phyloP scores from a whole-genome alignment of 2,888 invertebrate species.

The Diplazon laetatorius region DNA sequence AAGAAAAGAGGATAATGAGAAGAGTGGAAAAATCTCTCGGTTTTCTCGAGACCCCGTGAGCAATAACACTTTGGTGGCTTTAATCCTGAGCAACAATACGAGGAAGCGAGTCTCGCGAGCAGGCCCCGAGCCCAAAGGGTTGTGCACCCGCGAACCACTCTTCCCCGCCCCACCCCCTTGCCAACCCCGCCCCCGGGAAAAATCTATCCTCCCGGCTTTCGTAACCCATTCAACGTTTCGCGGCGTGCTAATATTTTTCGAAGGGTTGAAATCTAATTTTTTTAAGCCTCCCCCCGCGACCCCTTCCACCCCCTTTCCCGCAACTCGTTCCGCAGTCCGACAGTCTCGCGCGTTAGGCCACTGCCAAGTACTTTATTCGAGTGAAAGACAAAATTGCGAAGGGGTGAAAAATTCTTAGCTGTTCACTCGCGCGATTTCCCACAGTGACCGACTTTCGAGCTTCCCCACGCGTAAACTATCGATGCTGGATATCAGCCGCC shows the following conservation, averaged over 20 bases:
- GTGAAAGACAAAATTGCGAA: constrained; percentile 17
- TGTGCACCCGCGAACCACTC: constrained; percentile 63
- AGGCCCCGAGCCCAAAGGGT: constrained; percentile 71
- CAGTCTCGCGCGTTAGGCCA: constrained; percentile 43
- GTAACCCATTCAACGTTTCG: constrained; percentile 58
- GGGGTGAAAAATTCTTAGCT: constrained; percentile 17
- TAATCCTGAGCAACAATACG: constrained; percentile 79
- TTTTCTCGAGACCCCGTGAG: constrained; percentile 69
- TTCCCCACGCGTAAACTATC: no score
- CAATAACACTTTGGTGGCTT: constrained; percentile 79
- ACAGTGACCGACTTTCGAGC: no score
- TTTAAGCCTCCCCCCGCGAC: constrained; percentile 71
- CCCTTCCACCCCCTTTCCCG: no score
- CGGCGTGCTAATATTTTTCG: constrained; percentile 79
- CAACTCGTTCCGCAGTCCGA: constrained; percentile 42
- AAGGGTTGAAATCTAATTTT: constrained; percentile 81
- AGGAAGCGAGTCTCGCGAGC: constrained; percentile 62
- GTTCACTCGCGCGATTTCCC: no score
- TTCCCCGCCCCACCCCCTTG: no score
- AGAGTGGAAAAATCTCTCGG: constrained; percentile 52
- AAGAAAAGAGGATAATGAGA: constrained; percentile 2
- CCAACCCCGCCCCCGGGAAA: no score
- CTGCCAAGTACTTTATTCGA: constrained; percentile 38
- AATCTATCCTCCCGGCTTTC: no score
- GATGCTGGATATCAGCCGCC: no score